Conservation (phyloP, 2,113 vertebrate genomes). For the Epinephelus fuscoguttatus region DNA sequence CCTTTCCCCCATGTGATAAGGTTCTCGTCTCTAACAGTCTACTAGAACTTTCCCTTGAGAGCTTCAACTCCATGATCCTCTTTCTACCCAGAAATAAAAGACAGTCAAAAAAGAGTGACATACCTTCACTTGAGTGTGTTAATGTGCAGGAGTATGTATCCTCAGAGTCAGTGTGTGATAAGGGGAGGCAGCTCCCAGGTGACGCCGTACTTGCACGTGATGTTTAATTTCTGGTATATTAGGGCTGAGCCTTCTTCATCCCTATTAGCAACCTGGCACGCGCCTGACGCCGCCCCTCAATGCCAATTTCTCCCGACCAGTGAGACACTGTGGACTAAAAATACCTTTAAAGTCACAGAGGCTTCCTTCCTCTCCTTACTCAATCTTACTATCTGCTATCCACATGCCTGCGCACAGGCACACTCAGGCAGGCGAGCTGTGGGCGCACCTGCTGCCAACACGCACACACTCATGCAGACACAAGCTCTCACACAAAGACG, state of each 20-base stretch:
- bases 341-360: conserved; percentile 79
- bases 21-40: not conserved
- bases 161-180: conserved; percentile 11
- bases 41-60: not conserved
- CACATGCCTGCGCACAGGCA: conserved; percentile 41
- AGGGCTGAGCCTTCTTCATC: conserved; percentile 75
- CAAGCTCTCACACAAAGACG: conserved; percentile 21
- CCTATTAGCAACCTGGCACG: conserved; percentile 71
- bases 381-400: conserved; percentile 33
- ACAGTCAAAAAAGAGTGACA: conserved; percentile 30
- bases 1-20: not conserved
- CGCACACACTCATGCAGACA: conserved; percentile 8
- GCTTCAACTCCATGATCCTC: not conserved
- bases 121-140: conserved; percentile 63
- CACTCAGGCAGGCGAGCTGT: not conserved
- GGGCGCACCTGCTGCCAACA: conserved; percentile 49
- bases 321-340: conserved; percentile 69
- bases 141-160: conserved; percentile 15
- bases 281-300: conserved; percentile 67
- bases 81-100: not conserved
- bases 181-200: conserved; percentile 26
- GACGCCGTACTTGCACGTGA: conserved; percentile 33
- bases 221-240: conserved; percentile 73
- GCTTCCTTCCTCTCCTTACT: conserved; percentile 31
- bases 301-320: conserved; percentile 58